A percentile compares a stretch with the other conserved stretches of the same genome.
Evolutionary conservation across 2,113 vertebrate species (phyloP).

Genomic region (Elephas maximus): DNA sequence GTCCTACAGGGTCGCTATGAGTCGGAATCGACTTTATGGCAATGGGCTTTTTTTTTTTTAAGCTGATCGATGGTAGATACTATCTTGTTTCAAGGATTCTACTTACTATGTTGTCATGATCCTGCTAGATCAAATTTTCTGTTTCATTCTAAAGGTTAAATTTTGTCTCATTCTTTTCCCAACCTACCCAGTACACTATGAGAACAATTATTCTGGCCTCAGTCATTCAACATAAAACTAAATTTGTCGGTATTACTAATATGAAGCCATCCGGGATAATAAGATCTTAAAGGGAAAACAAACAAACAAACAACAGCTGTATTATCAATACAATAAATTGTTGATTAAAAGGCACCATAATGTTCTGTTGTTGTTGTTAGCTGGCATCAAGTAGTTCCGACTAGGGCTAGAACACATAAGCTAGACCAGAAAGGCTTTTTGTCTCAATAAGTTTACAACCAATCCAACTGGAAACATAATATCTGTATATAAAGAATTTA

Average conservation of each 20-base stretch:
- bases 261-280: background rate
- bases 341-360: background rate
- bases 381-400: background rate
- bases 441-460: background rate
- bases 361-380: background rate
- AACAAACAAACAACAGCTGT: background rate
- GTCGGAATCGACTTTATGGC: too few relatives aligned
- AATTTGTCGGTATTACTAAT: background rate
- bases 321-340: background rate
- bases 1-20: background rate
- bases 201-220: background rate
- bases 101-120: background rate
- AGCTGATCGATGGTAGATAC: background rate
- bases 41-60: too few relatives aligned
- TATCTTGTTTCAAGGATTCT: constrained; percentile 10
- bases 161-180: background rate
- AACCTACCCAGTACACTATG: background rate
- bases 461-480: background rate
- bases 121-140: background rate
- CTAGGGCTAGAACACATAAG: background rate
- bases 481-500: background rate
- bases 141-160: constrained; percentile 4
- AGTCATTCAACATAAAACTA: background rate
- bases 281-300: background rate
- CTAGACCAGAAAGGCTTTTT: background rate